These are phyloP conservation scores for Danionella cerebrum DNA, from an alignment of 2,113 vertebrate species.

Conservation along the genomic window DNA sequence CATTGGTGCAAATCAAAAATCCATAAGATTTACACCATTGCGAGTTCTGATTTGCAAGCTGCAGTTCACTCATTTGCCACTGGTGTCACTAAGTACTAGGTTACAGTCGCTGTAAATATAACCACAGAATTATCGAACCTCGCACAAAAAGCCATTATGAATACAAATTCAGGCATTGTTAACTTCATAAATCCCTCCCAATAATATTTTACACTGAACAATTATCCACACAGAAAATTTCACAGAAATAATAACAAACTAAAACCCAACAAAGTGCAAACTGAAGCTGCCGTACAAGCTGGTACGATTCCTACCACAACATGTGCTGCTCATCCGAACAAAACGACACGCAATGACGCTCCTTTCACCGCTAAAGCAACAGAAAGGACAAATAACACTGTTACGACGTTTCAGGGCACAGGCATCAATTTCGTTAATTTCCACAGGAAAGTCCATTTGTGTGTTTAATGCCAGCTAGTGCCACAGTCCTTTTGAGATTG, in stretches of 20 bases:
- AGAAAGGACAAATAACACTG: conserved; percentile 18
- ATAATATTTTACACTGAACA: conserved; percentile 25
- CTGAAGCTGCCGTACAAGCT: conserved; percentile 33
- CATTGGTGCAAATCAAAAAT: too few species aligned
- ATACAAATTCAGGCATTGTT: background rate
- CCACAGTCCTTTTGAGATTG: too few species aligned
- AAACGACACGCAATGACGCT: conserved; percentile 14
- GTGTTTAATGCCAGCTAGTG: background rate
- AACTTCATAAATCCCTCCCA: conserved; percentile 4
- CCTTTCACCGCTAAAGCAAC: conserved; percentile 29
- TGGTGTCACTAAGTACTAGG: too few species aligned
- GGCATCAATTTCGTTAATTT: conserved; percentile 24
- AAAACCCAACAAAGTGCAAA: conserved; percentile 39
- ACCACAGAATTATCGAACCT: background rate
- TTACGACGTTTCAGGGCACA: conserved; percentile 24
- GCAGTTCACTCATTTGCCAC: too few species aligned
- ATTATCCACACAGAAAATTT: conserved; percentile 30
- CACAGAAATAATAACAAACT: conserved; percentile 39
- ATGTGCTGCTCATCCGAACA: conserved; percentile 8
- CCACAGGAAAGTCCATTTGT: conserved; percentile 42
- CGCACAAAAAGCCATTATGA: background rate
- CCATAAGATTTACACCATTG: too few species aligned
- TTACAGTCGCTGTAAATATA: background rate
- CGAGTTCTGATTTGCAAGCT: too few species aligned
- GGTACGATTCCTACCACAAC: conserved; percentile 22